Percentiles rank a stretch among this genome's conserved stretches.
These are phyloP conservation scores for Andrena hattorfiana DNA, from an alignment of 2,888 invertebrate genomes.

Conservation along the genomic window DNA sequence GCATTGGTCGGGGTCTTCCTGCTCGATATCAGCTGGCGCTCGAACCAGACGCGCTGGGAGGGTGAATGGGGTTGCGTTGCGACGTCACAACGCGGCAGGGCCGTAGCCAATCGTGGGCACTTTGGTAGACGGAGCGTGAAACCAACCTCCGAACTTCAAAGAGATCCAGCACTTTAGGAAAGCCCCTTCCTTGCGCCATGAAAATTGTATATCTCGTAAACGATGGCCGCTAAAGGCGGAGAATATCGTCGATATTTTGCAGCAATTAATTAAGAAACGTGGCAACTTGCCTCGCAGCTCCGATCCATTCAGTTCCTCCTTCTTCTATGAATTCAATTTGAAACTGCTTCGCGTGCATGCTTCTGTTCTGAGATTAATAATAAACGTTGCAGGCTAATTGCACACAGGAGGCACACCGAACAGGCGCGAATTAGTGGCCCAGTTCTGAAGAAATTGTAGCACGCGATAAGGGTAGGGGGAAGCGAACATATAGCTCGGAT, in stretches of 20 bases:
- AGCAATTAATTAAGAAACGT: too few relatives aligned
- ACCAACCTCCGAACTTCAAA: conserved; percentile 20
- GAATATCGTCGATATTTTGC: too few relatives aligned
- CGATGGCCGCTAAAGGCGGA: too few relatives aligned
- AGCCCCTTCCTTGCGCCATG: background rate
- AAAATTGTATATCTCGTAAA: too few relatives aligned
- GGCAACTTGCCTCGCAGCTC: too few relatives aligned
- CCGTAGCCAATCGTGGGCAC: conserved; percentile 48
- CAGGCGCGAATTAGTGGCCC: conserved; percentile 33
- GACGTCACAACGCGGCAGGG: conserved; percentile 64
- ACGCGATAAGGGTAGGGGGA: conserved; percentile 16
- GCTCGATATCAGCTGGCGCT: conserved; percentile 73
- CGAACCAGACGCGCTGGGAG: conserved; percentile 57
- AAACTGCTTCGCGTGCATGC: background rate
- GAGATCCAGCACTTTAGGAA: background rate
- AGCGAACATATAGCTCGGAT: conserved; percentile 1
- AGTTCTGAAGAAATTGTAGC: conserved; percentile 30
- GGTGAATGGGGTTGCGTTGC: conserved; percentile 65
- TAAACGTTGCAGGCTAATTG: conserved; percentile 16
- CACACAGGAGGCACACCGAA: background rate
- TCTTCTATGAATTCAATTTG: too few relatives aligned
- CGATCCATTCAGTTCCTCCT: too few relatives aligned
- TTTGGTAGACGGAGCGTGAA: conserved; percentile 14
- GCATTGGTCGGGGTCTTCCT: conserved; percentile 62
- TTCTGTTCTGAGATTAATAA: background rate